Conservation (phyloP, 2,113 vertebrate genomes). For the Chitala chitala region DNA sequence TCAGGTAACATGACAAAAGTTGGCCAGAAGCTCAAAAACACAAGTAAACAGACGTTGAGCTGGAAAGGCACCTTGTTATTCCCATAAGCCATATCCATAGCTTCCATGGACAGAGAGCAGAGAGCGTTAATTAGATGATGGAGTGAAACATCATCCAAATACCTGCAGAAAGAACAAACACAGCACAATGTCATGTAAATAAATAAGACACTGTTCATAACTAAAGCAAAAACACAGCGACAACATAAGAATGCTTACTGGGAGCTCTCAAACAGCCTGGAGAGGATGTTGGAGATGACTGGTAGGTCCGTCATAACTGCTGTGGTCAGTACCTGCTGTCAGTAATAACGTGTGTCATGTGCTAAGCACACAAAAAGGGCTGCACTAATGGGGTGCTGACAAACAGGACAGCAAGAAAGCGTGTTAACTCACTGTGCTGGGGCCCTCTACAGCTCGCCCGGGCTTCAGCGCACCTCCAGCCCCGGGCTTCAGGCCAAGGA, state of each 20-base stretch:
- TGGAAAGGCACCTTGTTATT: conserved; percentile 81
- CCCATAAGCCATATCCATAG: conserved; percentile 98
- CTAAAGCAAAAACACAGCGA: neutral
- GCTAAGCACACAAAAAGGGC: neutral
- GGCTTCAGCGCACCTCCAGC: conserved; percentile 90
- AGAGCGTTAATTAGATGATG: conserved; percentile 98
- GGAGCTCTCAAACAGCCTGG: conserved; percentile 95
- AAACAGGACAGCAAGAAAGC: neutral
- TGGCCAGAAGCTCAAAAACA: neutral
- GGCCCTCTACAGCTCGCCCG: conserved; percentile 92
- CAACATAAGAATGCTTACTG: conserved; percentile 70
- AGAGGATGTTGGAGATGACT: conserved; percentile 93
- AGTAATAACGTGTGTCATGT: conserved; percentile 8
- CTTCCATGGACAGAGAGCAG: conserved; percentile 94
- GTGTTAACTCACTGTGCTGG: conserved; percentile 79
- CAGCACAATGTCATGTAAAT: neutral
- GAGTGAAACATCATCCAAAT: conserved; percentile 94
- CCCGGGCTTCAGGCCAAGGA: conserved; percentile 89
- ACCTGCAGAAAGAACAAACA: conserved; percentile 57
- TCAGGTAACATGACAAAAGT: too few relatives aligned
- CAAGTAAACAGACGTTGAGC: neutral
- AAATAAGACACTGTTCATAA: neutral
- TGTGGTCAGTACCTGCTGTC: conserved; percentile 85
- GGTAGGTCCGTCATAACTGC: conserved; percentile 98
- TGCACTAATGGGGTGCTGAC: neutral